Evolutionary conservation across 2,113 vertebrate genomes (phyloP), one percentile per base, ranked within the genome.

Genomic region (Danionella cerebrum): DNA sequence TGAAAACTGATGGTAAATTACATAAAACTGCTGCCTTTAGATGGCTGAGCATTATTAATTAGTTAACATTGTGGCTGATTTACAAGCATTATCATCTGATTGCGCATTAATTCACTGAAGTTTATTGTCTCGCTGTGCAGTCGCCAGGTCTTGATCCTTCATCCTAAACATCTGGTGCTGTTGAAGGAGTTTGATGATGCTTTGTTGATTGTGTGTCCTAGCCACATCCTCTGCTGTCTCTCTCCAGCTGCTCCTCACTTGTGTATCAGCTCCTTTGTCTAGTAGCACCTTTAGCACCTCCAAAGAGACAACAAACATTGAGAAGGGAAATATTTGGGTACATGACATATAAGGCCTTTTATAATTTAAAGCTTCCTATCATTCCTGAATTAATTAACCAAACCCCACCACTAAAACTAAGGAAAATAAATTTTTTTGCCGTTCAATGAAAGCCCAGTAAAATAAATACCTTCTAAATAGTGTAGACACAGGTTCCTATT

Each of bases 241-340:
- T 50, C 53, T 6, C 62, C 47, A 80, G 58, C 76, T 77, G 3
- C 75, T 77, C 50, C 65, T 76, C 25, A 76, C 35, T 9, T 1
- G 9, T 8, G 63, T 2, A 55, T 68, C 77, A 4, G 76, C 71
- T 5, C 71, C 33, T 0, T 50, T 71, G 0, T 47, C 75, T 27
- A 78, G 22, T 2, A 74, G 39, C 19, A 6, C 1, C 13, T 57
- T 47, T 3, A 74, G 31, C 21, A 71, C 71, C 75, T 77, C 55
- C 39, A 13, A 24, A 57, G 18, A 53, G 48, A 48, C 18, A 48
- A 35, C 14, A 9, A 7, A 14, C 6, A 31, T 9, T 14, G 22
- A 58, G n/a, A 24, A 27, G 29, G 55, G 3, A 53, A 31, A 31
- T 7, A 12, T 2, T n/a, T n/a, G n/a, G n/a, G n/a, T n/a, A n/a